Conservation (phyloP, 2,113 vertebrate genomes). For the Xerus inauris region DNA sequence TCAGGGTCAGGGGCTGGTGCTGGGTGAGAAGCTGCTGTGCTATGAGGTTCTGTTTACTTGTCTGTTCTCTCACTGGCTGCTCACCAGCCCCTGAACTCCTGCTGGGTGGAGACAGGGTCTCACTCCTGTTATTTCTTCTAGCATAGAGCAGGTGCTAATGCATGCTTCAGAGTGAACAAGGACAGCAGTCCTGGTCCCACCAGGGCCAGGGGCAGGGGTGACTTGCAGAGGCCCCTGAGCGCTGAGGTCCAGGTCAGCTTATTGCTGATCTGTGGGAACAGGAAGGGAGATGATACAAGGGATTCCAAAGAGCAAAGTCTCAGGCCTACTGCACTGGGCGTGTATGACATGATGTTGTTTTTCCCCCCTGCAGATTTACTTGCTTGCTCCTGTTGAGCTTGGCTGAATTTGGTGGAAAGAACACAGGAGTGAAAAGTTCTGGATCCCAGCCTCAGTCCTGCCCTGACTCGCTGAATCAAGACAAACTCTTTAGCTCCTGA, state of each 20-base stretch:
- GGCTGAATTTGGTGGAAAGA: not conserved
- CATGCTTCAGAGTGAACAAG: not conserved
- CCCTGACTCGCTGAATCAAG: not conserved
- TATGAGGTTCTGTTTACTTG: not conserved
- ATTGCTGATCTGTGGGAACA: not conserved
- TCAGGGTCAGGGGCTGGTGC: accelerated
- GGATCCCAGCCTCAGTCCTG: not conserved
- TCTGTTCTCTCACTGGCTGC: not conserved
- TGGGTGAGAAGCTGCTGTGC: accelerated
- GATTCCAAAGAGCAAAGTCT: not conserved
- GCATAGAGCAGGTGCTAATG: not conserved
- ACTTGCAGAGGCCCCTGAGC: not conserved
- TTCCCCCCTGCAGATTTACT: not conserved
- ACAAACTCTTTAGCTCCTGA: not conserved
- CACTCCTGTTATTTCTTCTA: not conserved
- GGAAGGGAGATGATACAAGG: not conserved
- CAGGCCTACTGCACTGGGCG: not conserved
- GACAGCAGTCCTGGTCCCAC: not conserved
- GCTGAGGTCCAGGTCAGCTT: not conserved
- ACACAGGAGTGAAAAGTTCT: not conserved
- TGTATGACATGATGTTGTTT: not conserved
- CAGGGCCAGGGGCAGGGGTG: not conserved
- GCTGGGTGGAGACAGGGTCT: not conserved
- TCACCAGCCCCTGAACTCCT: not conserved
- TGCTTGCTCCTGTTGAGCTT: not conserved